These are phyloP conservation scores for Orthonevra nobilis DNA, from an alignment of 2,888 invertebrate genomes.

Conservation along the genomic window DNA sequence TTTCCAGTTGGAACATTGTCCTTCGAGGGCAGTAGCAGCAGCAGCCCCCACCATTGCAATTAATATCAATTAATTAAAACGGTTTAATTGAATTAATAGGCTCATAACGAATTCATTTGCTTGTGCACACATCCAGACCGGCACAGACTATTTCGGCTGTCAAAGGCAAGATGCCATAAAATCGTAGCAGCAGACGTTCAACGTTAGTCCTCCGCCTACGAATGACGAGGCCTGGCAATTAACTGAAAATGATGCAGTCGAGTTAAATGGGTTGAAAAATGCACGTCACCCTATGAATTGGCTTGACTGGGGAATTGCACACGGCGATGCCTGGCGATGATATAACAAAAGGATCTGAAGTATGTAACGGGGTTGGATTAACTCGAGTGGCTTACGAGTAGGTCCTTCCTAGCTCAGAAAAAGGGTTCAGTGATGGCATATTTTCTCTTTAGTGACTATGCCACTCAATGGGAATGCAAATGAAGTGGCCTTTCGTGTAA, in stretches of 20 bases:
- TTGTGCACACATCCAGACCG: constrained; percentile 17
- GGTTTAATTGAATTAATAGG: constrained; percentile 70
- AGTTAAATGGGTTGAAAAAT: constrained; percentile 68
- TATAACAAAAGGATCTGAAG: constrained; percentile 59
- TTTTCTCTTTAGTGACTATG: constrained; percentile 27
- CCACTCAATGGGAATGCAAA: constrained; percentile 44
- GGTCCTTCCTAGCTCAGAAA: constrained; percentile 2
- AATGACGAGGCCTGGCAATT: constrained; percentile 41
- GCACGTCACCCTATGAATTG: constrained; percentile 49
- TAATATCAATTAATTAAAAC: constrained; percentile 71
- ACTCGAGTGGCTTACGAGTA: constrained; percentile 44
- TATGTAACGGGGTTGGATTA: constrained; percentile 53
- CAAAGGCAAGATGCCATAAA: constrained; percentile 62
- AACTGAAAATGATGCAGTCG: constrained; percentile 56
- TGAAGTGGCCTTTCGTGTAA: constrained; percentile 55
- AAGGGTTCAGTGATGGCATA: constrained; percentile 6
- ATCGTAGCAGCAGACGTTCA: constrained; percentile 8
- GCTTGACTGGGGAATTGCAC: constrained; percentile 14
- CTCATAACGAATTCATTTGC: constrained; percentile 70
- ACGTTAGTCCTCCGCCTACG: too few relatives aligned
- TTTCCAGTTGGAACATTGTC: constrained; percentile 52
- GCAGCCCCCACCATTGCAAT: constrained; percentile 45
- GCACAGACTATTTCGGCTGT: constrained; percentile 35
- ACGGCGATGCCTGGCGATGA: constrained; percentile 14
- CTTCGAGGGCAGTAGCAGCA: constrained; percentile 39